Evolutionary conservation across 2,113 vertebrate genomes (phyloP).

Genomic region (Lagopus muta): DNA sequence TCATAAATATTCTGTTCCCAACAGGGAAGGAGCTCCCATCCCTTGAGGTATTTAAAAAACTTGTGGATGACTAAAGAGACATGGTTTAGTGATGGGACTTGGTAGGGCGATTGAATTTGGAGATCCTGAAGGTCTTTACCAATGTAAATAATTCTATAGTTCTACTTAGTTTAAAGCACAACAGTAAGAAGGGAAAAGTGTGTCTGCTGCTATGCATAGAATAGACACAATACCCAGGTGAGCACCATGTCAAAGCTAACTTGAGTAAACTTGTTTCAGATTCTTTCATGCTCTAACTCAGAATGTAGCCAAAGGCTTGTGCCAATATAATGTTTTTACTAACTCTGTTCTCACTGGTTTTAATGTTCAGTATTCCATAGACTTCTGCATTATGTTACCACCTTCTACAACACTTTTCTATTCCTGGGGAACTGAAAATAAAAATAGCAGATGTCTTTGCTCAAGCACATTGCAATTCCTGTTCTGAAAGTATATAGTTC

Average conservation of each 20-base stretch:
- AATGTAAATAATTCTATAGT: neutral
- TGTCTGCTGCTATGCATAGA: neutral
- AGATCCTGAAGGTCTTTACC: neutral
- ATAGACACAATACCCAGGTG: neutral
- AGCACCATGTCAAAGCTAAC: neutral
- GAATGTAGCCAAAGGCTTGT: neutral
- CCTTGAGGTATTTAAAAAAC: neutral
- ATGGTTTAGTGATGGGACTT: neutral
- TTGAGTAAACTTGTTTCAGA: neutral
- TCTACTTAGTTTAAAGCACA: neutral
- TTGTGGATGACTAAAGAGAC: neutral
- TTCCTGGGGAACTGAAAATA: slow-evolving; percentile 20
- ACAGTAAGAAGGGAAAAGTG: neutral
- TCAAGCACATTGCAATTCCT: slow-evolving; percentile 58
- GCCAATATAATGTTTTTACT: neutral
- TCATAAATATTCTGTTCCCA: neutral
- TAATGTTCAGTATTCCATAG: slow-evolving; percentile 7
- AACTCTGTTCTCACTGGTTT: neutral
- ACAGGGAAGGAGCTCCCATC: neutral
- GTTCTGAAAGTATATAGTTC: slow-evolving; percentile 48
- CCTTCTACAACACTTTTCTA: neutral
- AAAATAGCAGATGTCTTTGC: slow-evolving; percentile 47
- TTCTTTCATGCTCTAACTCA: neutral
- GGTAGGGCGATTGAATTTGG: neutral
- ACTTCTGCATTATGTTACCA: neutral